A percentile compares a stretch with the other conserved stretches of the same genome.
phyloP scores from a whole-genome alignment of 2,113 vertebrate genomes.

The Chloropsis cyanopogon region DNA sequence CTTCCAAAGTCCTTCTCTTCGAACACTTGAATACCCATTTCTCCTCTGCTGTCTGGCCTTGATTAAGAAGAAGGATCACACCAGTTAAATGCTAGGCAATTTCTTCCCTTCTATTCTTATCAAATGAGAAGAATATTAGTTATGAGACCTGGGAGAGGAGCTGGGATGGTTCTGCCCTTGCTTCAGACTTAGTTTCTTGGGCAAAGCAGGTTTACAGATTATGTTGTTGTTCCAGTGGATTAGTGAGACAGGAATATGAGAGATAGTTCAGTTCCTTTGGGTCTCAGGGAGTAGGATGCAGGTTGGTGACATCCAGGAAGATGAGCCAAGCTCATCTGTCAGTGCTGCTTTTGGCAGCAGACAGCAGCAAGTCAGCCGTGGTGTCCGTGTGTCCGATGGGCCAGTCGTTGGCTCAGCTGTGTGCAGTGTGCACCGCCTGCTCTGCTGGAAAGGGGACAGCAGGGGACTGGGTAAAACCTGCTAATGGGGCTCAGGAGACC shows the following conservation, averaged over 20 bases:
- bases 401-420: accelerated
- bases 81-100: background rate
- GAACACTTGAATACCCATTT: background rate
- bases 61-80: background rate
- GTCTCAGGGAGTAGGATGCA: background rate
- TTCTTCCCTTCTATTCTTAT: background rate
- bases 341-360: background rate
- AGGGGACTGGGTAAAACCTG: accelerated
- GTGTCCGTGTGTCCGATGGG: accelerated
- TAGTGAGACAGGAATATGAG: background rate
- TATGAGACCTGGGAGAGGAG: background rate
- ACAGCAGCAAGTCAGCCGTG: accelerated
- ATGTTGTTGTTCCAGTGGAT: background rate
- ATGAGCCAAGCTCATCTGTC: background rate
- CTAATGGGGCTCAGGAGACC: background rate
- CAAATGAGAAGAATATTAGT: background rate
- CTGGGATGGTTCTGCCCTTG: background rate
- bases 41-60: background rate
- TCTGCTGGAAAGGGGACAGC: background rate
- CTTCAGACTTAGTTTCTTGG: background rate
- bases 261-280: background rate
- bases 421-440: accelerated
- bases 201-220: background rate
- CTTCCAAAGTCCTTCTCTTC: background rate
- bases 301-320: background rate